These are phyloP conservation scores for Oscheius myriophilus DNA, from an alignment of 2,888 invertebrate species.

Conservation along the genomic window DNA sequence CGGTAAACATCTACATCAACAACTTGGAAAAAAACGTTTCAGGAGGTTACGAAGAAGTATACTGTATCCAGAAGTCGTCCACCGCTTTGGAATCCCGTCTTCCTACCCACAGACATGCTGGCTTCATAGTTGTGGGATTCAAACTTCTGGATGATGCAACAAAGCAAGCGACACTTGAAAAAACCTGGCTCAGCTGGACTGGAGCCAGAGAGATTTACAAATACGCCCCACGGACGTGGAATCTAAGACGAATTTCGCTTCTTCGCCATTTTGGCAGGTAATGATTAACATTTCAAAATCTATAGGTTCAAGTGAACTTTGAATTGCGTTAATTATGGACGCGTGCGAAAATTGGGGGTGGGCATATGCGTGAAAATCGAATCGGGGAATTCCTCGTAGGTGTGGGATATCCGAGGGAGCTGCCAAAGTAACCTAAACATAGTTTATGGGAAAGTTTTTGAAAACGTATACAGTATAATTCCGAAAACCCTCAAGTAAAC, in stretches of 20 bases:
- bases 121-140: slow-evolving; percentile 67
- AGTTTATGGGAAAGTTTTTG: too few relatives aligned
- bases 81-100: slow-evolving; percentile 46
- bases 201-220: slow-evolving; percentile 70
- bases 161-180: slow-evolving; percentile 56
- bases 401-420: too few relatives aligned
- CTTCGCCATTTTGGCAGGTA: slow-evolving; percentile 53
- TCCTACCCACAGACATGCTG: slow-evolving; percentile 60
- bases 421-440: too few relatives aligned
- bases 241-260: slow-evolving; percentile 61
- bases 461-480: too few relatives aligned
- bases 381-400: too few relatives aligned
- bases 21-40: slow-evolving; percentile 19
- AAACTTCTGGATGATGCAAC: slow-evolving; percentile 60
- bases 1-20: slow-evolving; percentile 23
- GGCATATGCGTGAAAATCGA: too few relatives aligned
- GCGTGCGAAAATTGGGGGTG: too few relatives aligned
- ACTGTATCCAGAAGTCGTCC: slow-evolving; percentile 58
- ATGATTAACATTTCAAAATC: slow-evolving; percentile 5
- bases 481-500: too few relatives aligned
- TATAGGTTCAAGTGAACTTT: neutral
- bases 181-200: slow-evolving; percentile 66
- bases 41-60: slow-evolving; percentile 66
- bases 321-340: too few relatives aligned
- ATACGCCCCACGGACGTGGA: slow-evolving; percentile 66